Evolutionary conservation across 1,140 invertebrate genomes (phyloP).

Genomic region (Drosophila gunungcola): DNA sequence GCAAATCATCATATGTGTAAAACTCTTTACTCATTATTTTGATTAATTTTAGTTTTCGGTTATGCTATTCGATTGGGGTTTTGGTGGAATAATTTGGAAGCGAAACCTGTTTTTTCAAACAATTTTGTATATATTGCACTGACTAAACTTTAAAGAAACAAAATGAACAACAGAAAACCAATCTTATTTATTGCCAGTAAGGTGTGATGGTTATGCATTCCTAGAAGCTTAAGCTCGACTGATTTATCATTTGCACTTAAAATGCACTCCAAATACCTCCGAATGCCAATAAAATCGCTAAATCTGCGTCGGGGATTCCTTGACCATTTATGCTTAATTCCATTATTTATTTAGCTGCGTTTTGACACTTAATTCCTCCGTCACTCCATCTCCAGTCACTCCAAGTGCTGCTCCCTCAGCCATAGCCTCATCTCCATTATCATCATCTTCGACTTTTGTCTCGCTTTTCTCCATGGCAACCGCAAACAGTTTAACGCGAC

Average conservation of each 20-base stretch:
- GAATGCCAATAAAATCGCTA: slow-evolving; percentile 30
- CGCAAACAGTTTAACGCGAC: slow-evolving; percentile 50
- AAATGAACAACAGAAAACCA: too few relatives aligned
- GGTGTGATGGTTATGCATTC: background rate
- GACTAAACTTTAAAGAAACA: too few relatives aligned
- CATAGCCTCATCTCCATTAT: slow-evolving; percentile 1
- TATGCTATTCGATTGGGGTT: slow-evolving; percentile 26
- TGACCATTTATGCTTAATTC: slow-evolving; percentile 46
- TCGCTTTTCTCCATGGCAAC: slow-evolving; percentile 8
- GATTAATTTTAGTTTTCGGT: slow-evolving; percentile 16
- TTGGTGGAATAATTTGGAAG: slow-evolving; percentile 4
- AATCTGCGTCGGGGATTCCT: slow-evolving; percentile 4
- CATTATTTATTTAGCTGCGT: slow-evolving; percentile 64
- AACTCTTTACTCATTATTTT: slow-evolving; percentile 24
- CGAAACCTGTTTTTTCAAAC: too few relatives aligned
- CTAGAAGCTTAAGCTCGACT: background rate
- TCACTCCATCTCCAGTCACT: slow-evolving; percentile 20
- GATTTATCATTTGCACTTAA: slow-evolving; percentile 7
- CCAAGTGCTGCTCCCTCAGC: background rate
- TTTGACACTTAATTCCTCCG: slow-evolving; percentile 61
- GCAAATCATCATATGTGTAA: slow-evolving; percentile 34
- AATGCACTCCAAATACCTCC: background rate
- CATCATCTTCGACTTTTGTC: slow-evolving; percentile 11
- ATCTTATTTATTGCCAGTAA: background rate
- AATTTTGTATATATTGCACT: too few relatives aligned